These are phyloP conservation scores for Rhopilema esculentum DNA, from an alignment of 30 jellyfish, hydroid and myxozoan species.

Conservation along the genomic window DNA sequence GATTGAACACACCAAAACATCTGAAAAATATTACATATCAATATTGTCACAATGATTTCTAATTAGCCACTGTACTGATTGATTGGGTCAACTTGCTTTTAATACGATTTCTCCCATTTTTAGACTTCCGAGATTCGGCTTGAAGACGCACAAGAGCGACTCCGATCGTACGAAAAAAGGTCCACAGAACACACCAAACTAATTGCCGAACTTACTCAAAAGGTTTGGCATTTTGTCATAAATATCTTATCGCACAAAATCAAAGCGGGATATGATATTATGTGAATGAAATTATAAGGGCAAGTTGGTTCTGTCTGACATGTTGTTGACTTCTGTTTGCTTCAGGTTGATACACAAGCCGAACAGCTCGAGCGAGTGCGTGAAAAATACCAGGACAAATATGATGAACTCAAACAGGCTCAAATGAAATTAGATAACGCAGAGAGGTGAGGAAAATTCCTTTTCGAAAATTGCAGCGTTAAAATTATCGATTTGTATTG, in stretches of 20 bases:
- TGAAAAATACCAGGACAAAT: slow-evolving; percentile 74
- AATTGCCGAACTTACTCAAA: slow-evolving; percentile 90
- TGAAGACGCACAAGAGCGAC: slow-evolving; percentile 85
- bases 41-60: not conserved
- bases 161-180: slow-evolving; percentile 67
- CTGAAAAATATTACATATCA: no score
- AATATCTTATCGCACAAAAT: not conserved
- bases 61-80: not conserved
- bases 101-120: not conserved
- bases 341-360: slow-evolving; percentile 87
- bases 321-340: no score
- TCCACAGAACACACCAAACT: slow-evolving; percentile 77
- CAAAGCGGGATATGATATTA: not conserved
- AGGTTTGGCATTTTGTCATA: slow-evolving; percentile 46
- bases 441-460: slow-evolving; percentile 60
- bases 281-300: no score
- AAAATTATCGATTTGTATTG: no score
- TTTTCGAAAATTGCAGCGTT: not conserved
- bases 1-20: no score
- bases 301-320: no score
- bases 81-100: not conserved
- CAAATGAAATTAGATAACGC: slow-evolving; percentile 52
- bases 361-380: slow-evolving; percentile 90
- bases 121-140: slow-evolving; percentile 85
- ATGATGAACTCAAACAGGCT: slow-evolving; percentile 70